These are phyloP conservation scores for Alauda arvensis DNA, from an alignment of 2,797 vertebrate genomes.

Conservation along the genomic window DNA sequence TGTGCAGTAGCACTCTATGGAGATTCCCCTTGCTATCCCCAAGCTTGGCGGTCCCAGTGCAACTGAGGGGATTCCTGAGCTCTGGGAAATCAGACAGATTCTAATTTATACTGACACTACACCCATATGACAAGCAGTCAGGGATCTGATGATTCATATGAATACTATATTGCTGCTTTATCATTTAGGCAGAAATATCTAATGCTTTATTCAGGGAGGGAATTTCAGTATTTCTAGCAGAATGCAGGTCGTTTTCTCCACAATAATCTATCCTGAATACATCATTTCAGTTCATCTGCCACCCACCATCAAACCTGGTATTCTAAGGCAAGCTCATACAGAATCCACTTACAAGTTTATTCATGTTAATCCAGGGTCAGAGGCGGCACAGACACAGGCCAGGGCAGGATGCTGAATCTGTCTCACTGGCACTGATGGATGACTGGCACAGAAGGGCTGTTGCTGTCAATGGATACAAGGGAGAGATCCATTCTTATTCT, in stretches of 20 bases:
- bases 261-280: not conserved
- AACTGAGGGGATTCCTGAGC: not conserved
- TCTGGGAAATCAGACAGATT: not conserved
- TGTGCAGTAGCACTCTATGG: not conserved
- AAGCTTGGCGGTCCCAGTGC: not conserved
- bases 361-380: conserved; percentile 50
- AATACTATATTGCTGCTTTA: not conserved
- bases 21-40: not conserved
- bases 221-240: not conserved
- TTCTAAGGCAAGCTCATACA: conserved; percentile 23
- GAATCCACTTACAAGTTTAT: conserved; percentile 34
- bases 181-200: not conserved
- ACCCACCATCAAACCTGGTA: not conserved
- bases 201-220: not conserved
- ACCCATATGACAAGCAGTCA: not conserved
- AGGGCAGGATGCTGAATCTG: conserved; percentile 28
- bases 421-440: conserved; percentile 53
- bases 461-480: conserved; percentile 55
- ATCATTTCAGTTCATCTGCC: conserved; percentile 4
- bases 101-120: not conserved
- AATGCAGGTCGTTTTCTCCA: not conserved
- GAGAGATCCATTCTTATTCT: conserved; percentile 55
- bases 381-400: conserved; percentile 16
- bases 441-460: conserved; percentile 57
- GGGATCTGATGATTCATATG: not conserved